Base-by-base conservation (phyloP, 1,140 invertebrate species). In the Lepidurus apus region DNA sequence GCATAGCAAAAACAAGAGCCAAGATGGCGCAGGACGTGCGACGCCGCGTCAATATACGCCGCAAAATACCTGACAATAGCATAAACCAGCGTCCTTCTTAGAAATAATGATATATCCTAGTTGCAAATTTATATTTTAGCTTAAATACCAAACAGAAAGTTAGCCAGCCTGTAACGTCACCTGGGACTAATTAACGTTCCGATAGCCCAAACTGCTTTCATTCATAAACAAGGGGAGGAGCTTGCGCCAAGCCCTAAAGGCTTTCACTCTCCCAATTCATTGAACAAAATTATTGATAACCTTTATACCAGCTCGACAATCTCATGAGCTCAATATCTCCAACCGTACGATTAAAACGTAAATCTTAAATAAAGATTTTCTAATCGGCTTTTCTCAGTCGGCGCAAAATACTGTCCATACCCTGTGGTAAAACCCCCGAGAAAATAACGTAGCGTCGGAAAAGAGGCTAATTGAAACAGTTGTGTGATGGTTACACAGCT, bases 211-310 rank as follows among this genome's bases (percentile, higher is more conserved):
- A 65, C 53, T 7, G 53, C 53, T 65, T 65, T 65, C 53, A 65
- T 65, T 65, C 53, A 65, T 65, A 65, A 65, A 65, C 53, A 65
- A 65, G 53, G 53, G 53, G 53, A 0, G 53, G 53, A 17, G 53
- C 17, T 17, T 65, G 53, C 34, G 53, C 21, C 53, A 13, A 65
- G 53, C 53, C 53, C 53, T 13, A 65, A 65, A 65, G 53, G 53
- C 53, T 65, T 65, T 21, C 21, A 21, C 53, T 21, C 53, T 65
- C 53, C 21, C 53, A 65, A 65, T 65, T 65, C 53, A 65, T 65
- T 65, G 53, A 65, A 17, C 53, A 65, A 65, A 65, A 65, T 65
- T 65, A 65, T 65, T 65, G 53, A 65, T 65, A 65, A 65, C 53
- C 53, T 17, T 65, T 65, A 65, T 21, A 21, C 34, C 13, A 65